phyloP scores from a whole-genome alignment of 2,113 vertebrate species.

The Mastomys coucha region DNA sequence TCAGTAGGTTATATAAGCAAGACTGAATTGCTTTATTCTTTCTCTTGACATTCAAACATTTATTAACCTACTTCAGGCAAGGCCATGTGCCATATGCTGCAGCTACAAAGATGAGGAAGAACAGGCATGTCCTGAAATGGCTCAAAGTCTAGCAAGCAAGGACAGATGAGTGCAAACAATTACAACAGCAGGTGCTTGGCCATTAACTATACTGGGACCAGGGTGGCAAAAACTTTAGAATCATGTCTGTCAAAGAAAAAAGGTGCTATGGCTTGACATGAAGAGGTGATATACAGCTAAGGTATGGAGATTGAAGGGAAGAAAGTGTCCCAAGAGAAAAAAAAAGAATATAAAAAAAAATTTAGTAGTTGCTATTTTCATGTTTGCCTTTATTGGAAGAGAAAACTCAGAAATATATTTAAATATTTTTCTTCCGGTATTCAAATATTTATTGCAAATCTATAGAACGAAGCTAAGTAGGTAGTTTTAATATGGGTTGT shows the following conservation, averaged over 20 bases:
- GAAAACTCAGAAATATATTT: not conserved
- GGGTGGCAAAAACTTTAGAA: not conserved
- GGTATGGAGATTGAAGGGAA: not conserved
- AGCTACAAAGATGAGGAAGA: not conserved
- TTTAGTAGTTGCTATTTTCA: not conserved
- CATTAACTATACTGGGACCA: not conserved
- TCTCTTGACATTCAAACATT: constrained; percentile 48
- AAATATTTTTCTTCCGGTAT: constrained; percentile 30
- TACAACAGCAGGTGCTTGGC: not conserved
- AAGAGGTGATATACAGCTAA: not conserved
- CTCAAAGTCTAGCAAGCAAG: not conserved
- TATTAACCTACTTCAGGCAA: constrained; percentile 22
- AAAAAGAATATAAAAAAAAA: constrained; percentile 24
- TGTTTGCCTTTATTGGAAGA: not conserved
- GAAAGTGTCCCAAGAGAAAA: not conserved
- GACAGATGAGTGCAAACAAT: not conserved
- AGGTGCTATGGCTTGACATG: not conserved
- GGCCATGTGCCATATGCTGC: not conserved
- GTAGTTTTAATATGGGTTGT: constrained; percentile 29
- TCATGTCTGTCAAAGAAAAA: not conserved
- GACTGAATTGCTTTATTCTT: constrained; percentile 37
- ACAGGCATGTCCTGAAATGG: not conserved
- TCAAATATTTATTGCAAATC: constrained; percentile 15
- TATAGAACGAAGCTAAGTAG: not conserved
- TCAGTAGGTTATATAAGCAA: constrained; percentile 9